Evolutionary conservation across 37 sponge, comb jelly and placozoan species (phyloP).

Genomic region (Diacarnus erythraeanus): DNA sequence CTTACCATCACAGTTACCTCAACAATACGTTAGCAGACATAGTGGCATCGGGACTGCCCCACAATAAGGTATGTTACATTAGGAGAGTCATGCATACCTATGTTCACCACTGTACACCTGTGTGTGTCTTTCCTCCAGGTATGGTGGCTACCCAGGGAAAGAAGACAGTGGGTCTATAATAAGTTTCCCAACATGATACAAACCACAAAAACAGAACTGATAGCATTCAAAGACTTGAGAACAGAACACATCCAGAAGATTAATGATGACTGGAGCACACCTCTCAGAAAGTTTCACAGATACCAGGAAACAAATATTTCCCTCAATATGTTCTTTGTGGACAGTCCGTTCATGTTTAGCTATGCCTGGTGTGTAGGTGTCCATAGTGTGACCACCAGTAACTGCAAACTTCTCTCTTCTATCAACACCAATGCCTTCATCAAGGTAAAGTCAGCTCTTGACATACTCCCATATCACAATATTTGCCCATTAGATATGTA

Average conservation of each 20-base stretch:
- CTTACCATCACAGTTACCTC: conserved; percentile 15
- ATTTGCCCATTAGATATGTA: neutral
- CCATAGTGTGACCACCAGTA: conserved; percentile 55
- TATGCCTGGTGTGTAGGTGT: conserved; percentile 68
- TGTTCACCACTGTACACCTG: too few relatives aligned
- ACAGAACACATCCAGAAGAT: conserved; percentile 18
- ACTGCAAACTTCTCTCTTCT: conserved; percentile 29
- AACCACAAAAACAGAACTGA: conserved; percentile 39
- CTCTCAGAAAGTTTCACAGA: conserved; percentile 6
- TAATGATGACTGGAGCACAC: conserved; percentile 60
- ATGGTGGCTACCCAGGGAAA: conserved; percentile 46
- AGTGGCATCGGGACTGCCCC: conserved; percentile 17
- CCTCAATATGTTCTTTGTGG: conserved; percentile 58
- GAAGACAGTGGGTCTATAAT: conserved; percentile 9
- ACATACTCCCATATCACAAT: neutral
- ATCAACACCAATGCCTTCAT: conserved; percentile 13
- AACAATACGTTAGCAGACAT: conserved; percentile 36
- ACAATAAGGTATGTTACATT: conserved; percentile 26
- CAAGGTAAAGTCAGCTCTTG: conserved; percentile 17
- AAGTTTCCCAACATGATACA: conserved; percentile 32
- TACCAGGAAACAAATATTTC: conserved; percentile 37
- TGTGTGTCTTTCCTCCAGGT: conserved; percentile 48
- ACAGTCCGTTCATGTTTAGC: conserved; percentile 34
- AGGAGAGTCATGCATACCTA: too few relatives aligned
- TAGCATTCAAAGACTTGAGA: conserved; percentile 36